Base-by-base conservation (phyloP, 1,140 invertebrate genomes). In the Atopsyche davidsoni region DNA sequence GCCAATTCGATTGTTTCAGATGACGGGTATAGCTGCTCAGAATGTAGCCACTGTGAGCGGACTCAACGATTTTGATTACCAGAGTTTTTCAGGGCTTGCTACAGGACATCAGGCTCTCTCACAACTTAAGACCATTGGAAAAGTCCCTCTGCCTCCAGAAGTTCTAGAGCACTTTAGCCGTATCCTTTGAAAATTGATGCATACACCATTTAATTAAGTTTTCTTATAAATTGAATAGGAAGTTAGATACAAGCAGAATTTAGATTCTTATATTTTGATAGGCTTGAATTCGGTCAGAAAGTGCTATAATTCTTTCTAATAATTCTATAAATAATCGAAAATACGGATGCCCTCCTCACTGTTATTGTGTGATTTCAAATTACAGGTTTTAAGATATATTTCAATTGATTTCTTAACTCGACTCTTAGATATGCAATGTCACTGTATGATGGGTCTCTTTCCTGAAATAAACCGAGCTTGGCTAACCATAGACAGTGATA, bases 401-500 rank as follows among this genome's bases (percentile, higher is more conserved):
- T n/a, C n/a, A n/a, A n/a, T n/a, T n/a, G n/a, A n/a, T n/a, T 47
- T 51, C 51, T 59, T 59, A 59, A 59, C 35, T 21, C 13, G 17
- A 19, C 28, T 22, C 43, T 51, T 62, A 92, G 88, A 89, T 76
- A 86, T 93, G 75, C 91, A 95, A 70, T 92, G 87, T 59, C 90
- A 95, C 64, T 96, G 90, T 65, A 83, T 89, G 71, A 96, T 97
- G 89, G 96, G 96, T 4, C 69, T 98, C 4, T 96, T 98, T 74
- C 87, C 93, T 47, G 92, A 96, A 66, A 96, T 99, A 58, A 86
- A 85, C 19, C 78, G 96, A 64, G 95, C 95, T 0, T 99, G 95
- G 94, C 69, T 99, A 14, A 92, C 93, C 18, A 92, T 99, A 62
- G 96, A 99, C 64, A 96, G 89, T 63, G 92, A 97, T 74, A 90